Evolutionary conservation across 2,113 vertebrate species (phyloP).

Genomic region (Lota lota): DNA sequence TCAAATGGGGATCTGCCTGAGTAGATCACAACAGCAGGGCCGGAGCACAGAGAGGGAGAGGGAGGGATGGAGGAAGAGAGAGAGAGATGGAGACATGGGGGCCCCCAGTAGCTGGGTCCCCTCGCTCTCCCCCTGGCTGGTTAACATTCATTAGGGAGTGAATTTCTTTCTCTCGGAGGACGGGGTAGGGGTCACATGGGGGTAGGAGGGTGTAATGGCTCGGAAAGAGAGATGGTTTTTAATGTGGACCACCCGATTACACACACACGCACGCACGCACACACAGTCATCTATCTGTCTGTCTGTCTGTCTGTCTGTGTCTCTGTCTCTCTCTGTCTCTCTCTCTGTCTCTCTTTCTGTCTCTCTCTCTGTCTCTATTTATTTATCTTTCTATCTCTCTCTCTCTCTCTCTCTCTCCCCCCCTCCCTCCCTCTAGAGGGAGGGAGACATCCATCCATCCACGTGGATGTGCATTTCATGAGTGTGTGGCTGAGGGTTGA

Average conservation of each 20-base stretch:
- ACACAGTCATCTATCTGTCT: not conserved
- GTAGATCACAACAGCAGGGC: constrained; percentile 46
- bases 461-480: too few relatives aligned
- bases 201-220: constrained; percentile 17
- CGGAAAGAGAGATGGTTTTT: constrained; percentile 26
- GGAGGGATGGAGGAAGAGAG: too few relatives aligned
- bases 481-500: not conserved
- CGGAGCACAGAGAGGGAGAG: not conserved
- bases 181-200: constrained; percentile 17
- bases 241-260: constrained; percentile 50
- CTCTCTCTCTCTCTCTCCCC: too few relatives aligned
- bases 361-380: too few relatives aligned
- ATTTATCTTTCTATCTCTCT: too few relatives aligned
- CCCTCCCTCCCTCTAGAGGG: too few relatives aligned
- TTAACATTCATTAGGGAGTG: constrained; percentile 71
- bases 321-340: too few relatives aligned
- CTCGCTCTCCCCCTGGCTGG: constrained; percentile 64
- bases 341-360: too few relatives aligned
- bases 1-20: constrained; percentile 65
- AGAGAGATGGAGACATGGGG: not conserved
- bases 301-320: not conserved
- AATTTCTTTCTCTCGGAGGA: constrained; percentile 40
- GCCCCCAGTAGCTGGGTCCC: constrained; percentile 38
- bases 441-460: too few relatives aligned
- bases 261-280: not conserved